Percentiles rank a stretch among this genome's conserved stretches.
Evolutionary conservation across 2,888 invertebrate species (phyloP).

Genomic region (Junonia oenone): DNA sequence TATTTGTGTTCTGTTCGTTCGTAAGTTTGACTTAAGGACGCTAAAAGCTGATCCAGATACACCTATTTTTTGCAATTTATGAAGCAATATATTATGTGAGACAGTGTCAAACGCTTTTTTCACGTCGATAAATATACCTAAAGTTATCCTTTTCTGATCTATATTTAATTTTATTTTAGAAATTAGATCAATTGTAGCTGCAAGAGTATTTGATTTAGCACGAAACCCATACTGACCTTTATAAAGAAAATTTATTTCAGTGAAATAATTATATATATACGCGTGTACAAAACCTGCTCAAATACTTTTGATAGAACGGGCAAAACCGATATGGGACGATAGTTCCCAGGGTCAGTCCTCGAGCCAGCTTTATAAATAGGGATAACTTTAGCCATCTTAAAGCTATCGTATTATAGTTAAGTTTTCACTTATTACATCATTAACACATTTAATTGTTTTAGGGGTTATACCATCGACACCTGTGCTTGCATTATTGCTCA

Average conservation of each 20-base stretch:
- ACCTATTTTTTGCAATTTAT: background rate
- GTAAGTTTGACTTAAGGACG: too few species aligned
- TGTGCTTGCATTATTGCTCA: background rate
- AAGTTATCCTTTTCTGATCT: slow-evolving; percentile 19
- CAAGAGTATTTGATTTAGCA: slow-evolving; percentile 21
- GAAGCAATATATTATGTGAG: background rate
- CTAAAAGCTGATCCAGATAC: background rate
- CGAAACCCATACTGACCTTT: slow-evolving; percentile 9
- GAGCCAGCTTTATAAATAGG: slow-evolving; percentile 7
- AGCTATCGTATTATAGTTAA: slow-evolving; percentile 10
- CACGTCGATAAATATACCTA: slow-evolving; percentile 25
- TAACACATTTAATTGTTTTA: slow-evolving; percentile 42
- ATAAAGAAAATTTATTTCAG: slow-evolving; percentile 1
- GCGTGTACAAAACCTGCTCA: slow-evolving; percentile 12
- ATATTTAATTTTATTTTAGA: slow-evolving; percentile 19
- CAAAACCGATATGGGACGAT: slow-evolving; percentile 23
- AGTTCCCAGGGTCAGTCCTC: slow-evolving; percentile 15
- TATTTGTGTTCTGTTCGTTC: too few species aligned
- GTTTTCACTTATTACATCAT: slow-evolving; percentile 6
- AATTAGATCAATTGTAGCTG: slow-evolving; percentile 18
- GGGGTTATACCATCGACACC: slow-evolving; percentile 20
- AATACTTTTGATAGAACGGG: slow-evolving; percentile 17
- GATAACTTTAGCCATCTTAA: slow-evolving; percentile 15
- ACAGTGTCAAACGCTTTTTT: slow-evolving; percentile 19
- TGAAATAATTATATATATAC: slow-evolving; percentile 6